Conservation (phyloP, 2,113 vertebrate species). For the Pangasianodon gigas region DNA sequence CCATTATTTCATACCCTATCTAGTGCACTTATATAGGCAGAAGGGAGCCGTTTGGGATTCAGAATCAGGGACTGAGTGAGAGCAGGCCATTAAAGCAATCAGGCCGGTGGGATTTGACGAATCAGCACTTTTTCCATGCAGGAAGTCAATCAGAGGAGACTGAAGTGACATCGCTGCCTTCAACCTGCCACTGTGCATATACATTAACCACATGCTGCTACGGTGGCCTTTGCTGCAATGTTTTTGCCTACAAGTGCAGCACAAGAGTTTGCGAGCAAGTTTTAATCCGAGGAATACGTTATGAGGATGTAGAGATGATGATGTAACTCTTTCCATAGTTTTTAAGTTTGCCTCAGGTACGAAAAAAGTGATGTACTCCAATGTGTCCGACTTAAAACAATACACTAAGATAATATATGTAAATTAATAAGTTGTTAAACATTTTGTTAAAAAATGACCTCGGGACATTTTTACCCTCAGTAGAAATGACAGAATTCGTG, state of each 20-base stretch:
- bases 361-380: not conserved
- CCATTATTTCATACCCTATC: constrained; percentile 33
- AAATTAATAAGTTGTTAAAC: not conserved
- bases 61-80: constrained; percentile 11
- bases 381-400: not conserved
- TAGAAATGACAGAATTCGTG: not conserved
- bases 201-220: constrained; percentile 11
- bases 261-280: not conserved
- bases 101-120: constrained; percentile 44
- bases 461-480: not conserved
- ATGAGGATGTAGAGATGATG: not conserved
- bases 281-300: constrained; percentile 7
- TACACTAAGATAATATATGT: not conserved
- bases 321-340: not conserved
- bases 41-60: constrained; percentile 7
- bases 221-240: not conserved
- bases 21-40: constrained; percentile 22
- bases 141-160: constrained; percentile 33
- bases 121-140: constrained; percentile 41
- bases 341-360: not conserved
- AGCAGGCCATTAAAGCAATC: constrained; percentile 35
- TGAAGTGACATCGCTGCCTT: constrained; percentile 33
- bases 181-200: constrained; percentile 44
- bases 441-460: not conserved
- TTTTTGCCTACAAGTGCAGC: not conserved